Base-by-base conservation (phyloP, 2,113 vertebrate species). In the Albula glossodonta region DNA sequence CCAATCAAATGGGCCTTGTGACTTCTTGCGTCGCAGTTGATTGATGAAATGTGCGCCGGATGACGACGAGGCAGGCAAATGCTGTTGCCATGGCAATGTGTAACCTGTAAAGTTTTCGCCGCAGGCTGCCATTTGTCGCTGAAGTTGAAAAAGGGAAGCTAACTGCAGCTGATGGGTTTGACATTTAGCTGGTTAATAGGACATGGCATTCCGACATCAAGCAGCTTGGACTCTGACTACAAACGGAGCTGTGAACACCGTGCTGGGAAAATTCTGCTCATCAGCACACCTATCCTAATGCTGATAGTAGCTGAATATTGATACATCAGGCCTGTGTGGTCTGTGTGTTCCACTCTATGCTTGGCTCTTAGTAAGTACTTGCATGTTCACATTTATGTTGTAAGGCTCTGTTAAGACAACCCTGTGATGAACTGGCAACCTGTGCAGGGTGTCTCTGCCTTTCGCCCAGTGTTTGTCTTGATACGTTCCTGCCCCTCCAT, bases 161-260 rank as follows among this genome's bases (percentile, higher is more conserved):
- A 74, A 86, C 41, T 80, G 3, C 53, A 86, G 66, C 63, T 49
- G 66, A 90, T 89, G 82, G 82, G 78, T 80, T 74, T 86, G 82
- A 85, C 82, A 86, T 63, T 87, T 60, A 74, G 83, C 83, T 74
- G 53, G 25, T 85, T 86, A 49, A 15, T 90, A 89, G 51, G 84
- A 87, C 53, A 63, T 86, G 88, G 19, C 22, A 66, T 78, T 86
- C 49, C 88, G 84, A 88, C 86, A 87, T 81, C 88, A 22, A 85
- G 83, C 88, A 86, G 89, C 81, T 79, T 63, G 80, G 57, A 70
- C 82, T 87, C 78, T 25, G 85, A 84, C 81, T 83, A 83, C 86
- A 19, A 79, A 82, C 88, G 78, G 80, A 91, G 86, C 78, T 79
- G 86, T 90, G 86, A 89, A 91, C 70, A 10, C 70, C n/a, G 7